A percentile compares a stretch with the other conserved stretches of the same genome.
phyloP scores from a whole-genome alignment of 2,888 invertebrate genomes.

The Eubasilissa splendida region DNA sequence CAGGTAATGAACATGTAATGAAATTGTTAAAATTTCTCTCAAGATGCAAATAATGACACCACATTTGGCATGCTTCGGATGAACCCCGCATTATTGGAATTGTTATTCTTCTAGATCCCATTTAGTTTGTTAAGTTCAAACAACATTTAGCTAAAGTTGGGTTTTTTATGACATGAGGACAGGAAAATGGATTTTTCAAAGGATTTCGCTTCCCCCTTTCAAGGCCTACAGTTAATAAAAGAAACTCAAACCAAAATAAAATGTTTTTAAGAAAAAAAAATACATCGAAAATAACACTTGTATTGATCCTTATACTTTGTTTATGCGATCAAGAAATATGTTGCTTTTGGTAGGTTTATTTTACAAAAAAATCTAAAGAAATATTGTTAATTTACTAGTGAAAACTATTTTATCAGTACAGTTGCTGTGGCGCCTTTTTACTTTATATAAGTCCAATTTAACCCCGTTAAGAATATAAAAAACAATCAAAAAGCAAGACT shows the following conservation, averaged over 20 bases:
- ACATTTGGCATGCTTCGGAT: conserved; percentile 32
- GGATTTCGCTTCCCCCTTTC: neutral
- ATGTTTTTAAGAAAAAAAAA: conserved; percentile 8
- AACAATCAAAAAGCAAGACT: too few species aligned
- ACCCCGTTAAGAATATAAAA: too few species aligned
- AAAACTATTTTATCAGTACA: neutral
- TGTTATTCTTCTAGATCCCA: conserved; percentile 52
- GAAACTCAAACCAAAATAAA: conserved; percentile 11
- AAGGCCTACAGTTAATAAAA: conserved; percentile 20
- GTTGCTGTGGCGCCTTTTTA: too few species aligned
- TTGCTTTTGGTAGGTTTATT: conserved; percentile 31
- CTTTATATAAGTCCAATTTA: too few species aligned
- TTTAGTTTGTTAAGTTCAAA: conserved; percentile 37
- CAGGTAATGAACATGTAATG: conserved; percentile 43
- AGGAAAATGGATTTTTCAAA: conserved; percentile 1
- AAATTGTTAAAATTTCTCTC: conserved; percentile 36
- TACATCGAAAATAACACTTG: conserved; percentile 29
- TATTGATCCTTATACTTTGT: conserved; percentile 3
- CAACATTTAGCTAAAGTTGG: conserved; percentile 34
- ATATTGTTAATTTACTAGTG: neutral
- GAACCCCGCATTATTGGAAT: conserved; percentile 34
- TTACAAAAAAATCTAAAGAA: conserved; percentile 1
- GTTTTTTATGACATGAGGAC: conserved; percentile 27
- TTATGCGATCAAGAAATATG: conserved; percentile 28
- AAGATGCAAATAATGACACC: conserved; percentile 35